Conservation (phyloP, 37 sponge, comb jelly and placozoan species). For the Geodia barretti region DNA sequence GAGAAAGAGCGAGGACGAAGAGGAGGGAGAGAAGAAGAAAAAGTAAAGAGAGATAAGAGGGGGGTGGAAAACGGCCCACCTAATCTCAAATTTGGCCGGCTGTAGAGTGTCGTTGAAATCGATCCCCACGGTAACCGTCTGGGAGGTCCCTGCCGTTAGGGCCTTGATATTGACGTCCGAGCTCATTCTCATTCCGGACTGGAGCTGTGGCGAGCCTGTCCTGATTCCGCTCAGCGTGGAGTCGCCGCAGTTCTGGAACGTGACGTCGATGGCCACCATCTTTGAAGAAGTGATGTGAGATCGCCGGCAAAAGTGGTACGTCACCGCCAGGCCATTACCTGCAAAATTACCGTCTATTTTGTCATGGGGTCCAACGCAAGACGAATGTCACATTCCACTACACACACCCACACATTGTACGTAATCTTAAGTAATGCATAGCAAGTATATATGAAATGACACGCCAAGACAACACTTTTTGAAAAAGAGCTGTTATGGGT, state of each 20-base stretch:
- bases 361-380: too few relatives aligned
- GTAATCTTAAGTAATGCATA: too few relatives aligned
- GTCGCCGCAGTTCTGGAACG: conserved; percentile 65
- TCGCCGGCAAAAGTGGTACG: conserved; percentile 68
- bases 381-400: too few relatives aligned
- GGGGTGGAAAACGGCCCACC: conserved; percentile 39
- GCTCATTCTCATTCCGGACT: conserved; percentile 73
- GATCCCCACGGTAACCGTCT: conserved; percentile 71
- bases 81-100: conserved; percentile 91
- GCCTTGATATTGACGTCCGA: conserved; percentile 21
- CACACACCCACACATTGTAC: too few relatives aligned
- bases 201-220: conserved; percentile 56
- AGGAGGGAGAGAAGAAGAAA: too few relatives aligned
- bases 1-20: background rate
- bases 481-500: background rate
- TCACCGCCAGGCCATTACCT: conserved; percentile 63
- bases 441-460: too few relatives aligned
- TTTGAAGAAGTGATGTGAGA: conserved; percentile 70
- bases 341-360: too few relatives aligned
- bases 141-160: conserved; percentile 57
- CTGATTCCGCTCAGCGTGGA: conserved; percentile 40
- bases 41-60: background rate
- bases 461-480: background rate
- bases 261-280: conserved; percentile 78
- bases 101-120: conserved; percentile 96